Conservation (phyloP, 2,113 vertebrate genomes). For the Hepsetus odoe region DNA sequence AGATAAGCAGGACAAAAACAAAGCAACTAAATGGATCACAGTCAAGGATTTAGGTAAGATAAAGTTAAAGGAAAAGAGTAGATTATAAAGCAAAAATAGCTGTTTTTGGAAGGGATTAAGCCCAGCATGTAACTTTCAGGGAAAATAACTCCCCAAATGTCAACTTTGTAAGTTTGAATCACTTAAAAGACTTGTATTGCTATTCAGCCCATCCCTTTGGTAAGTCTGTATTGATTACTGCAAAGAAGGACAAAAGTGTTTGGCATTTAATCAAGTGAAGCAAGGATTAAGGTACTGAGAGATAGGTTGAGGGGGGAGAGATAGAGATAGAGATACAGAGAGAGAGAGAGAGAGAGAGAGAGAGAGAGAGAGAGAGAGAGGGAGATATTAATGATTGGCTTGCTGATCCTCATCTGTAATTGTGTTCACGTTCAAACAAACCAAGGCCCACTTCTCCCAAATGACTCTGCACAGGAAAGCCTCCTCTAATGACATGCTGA, state of each 20-base stretch:
- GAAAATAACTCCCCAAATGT: background rate
- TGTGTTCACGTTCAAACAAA: slow-evolving; percentile 16
- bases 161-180: slow-evolving; percentile 23
- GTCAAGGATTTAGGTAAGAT: background rate
- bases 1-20: too few relatives aligned
- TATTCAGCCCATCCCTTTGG: slow-evolving; percentile 2
- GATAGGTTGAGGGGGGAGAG: slow-evolving; percentile 50
- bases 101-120: background rate
- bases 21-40: too few relatives aligned
- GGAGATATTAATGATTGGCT: slow-evolving; percentile 51
- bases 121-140: background rate
- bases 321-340: slow-evolving; percentile 1
- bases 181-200: background rate
- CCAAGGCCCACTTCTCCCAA: slow-evolving; percentile 7
- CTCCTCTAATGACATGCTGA: slow-evolving; percentile 32
- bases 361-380: slow-evolving; percentile 11
- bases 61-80: background rate
- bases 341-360: slow-evolving; percentile 9
- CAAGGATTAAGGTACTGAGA: slow-evolving; percentile 33
- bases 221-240: slow-evolving; percentile 30
- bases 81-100: background rate
- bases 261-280: slow-evolving; percentile 41
- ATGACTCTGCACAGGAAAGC: slow-evolving; percentile 7
- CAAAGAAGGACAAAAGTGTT: slow-evolving; percentile 29
- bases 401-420: slow-evolving; percentile 25